Base-by-base conservation (phyloP, 2,797 vertebrate species). In the Ispidina picta region DNA sequence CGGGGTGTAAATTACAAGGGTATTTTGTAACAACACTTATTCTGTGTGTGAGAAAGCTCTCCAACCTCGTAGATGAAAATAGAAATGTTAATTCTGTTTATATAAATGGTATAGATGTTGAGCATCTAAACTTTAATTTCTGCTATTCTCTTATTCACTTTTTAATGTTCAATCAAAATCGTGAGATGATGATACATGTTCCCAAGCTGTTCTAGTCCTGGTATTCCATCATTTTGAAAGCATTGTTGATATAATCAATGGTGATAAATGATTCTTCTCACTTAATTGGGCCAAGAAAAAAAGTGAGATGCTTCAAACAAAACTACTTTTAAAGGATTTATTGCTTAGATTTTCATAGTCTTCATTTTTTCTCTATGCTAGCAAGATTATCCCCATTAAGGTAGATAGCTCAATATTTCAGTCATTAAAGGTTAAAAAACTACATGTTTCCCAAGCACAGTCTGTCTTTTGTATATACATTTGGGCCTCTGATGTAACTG, bases 241-340 rank as follows among this genome's bases (percentile, higher is more conserved):
- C 29, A 70, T 12, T 90, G 60, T 93, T 96, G 92, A 89, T 96
- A 83, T 20, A 91, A 95, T 96, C 88, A 80, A 89, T 88, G 86
- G 94, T 89, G 92, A 96, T 91, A 95, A 96, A 97, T 96, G 91
- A 90, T 94, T 92, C 71, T 87, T 86, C 79, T 95, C 65, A 92
- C 84, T 78, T 94, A 95, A 96, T 92, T 91, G 92, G 31, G n/a
- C 5, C n/a, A 29, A 73, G 31, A 25, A 92, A 87, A 72, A 69
- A 85, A 90, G 23, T 71, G 31, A 95, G 31, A 78, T 65, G 48
- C 39, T 95, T 83, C 33, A 85, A 89, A 90, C 6, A 88, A 86
- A 92, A 75, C 14, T 68, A 37, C 90, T 87, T 85, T 48, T 2
- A 76, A 71, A 49, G 15, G 5, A 79, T 56, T 88, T 68, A 52